These are phyloP conservation scores for Centrocercus urophasianus DNA, from an alignment of 2,113 vertebrate species.

Conservation along the genomic window DNA sequence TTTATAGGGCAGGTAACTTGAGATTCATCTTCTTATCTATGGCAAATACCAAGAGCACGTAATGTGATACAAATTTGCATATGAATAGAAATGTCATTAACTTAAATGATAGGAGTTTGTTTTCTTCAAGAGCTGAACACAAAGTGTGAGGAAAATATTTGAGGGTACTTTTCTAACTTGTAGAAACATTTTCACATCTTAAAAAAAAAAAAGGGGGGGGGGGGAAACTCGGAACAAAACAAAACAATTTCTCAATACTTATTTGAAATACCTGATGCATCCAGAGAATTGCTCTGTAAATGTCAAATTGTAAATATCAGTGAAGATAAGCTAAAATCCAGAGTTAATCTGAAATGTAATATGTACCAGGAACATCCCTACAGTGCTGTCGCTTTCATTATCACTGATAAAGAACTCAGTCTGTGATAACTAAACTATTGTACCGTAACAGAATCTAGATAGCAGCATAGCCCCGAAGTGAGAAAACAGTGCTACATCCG, in stretches of 20 bases:
- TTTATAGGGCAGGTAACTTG: constrained; percentile 44
- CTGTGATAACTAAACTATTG: neutral
- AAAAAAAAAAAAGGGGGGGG: no score
- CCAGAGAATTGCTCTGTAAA: constrained; percentile 4
- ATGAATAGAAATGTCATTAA: neutral
- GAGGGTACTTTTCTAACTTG: neutral
- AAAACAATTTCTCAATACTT: constrained; percentile 28
- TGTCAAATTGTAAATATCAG: neutral
- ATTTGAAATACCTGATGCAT: neutral
- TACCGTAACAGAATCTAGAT: neutral
- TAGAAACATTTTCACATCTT: neutral
- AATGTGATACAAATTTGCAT: neutral
- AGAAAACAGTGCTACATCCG: neutral
- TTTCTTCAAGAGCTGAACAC: neutral
- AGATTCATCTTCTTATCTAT: neutral
- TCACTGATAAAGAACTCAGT: neutral
- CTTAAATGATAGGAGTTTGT: neutral
- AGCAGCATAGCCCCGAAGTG: neutral
- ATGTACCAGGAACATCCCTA: neutral
- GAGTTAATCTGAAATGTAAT: neutral
- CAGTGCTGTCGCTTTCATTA: neutral
- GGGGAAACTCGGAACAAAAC: neutral
- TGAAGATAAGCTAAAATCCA: neutral
- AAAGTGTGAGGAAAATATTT: neutral
- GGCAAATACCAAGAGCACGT: neutral